These are phyloP conservation scores for Isotomurus palustris DNA, from an alignment of 2,888 invertebrate genomes.

Conservation along the genomic window DNA sequence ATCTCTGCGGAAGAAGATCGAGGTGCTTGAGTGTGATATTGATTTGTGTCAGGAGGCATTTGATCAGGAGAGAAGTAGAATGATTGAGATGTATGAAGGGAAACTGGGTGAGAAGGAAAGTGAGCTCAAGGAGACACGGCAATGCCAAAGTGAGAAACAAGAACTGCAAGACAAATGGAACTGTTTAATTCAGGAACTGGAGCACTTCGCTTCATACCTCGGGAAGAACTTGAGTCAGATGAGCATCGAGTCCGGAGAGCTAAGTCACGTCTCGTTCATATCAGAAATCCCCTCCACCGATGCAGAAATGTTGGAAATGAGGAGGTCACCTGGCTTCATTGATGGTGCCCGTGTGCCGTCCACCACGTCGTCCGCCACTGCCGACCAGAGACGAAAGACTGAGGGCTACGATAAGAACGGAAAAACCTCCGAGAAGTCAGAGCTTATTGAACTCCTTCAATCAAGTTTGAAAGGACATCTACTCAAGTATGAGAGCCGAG, in stretches of 20 bases:
- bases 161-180: slow-evolving; percentile 44
- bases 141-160: slow-evolving; percentile 35
- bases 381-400: background rate
- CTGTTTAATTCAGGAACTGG: slow-evolving; percentile 38
- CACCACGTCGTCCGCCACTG: background rate
- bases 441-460: slow-evolving; percentile 29
- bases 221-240: slow-evolving; percentile 24
- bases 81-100: slow-evolving; percentile 38
- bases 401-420: slow-evolving; percentile 1
- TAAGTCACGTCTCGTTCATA: background rate
- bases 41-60: slow-evolving; percentile 37
- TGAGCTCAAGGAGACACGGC: slow-evolving; percentile 50
- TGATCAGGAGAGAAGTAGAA: slow-evolving; percentile 30
- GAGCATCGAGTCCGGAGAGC: background rate
- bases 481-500: slow-evolving; percentile 34
- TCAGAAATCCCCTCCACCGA: background rate
- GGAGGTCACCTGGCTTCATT: slow-evolving; percentile 11
- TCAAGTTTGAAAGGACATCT: slow-evolving; percentile 35
- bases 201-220: slow-evolving; percentile 37
- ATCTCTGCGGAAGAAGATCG: slow-evolving; percentile 37
- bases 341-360: slow-evolving; percentile 2
- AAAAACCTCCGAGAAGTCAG: slow-evolving; percentile 18
- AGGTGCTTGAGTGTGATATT: slow-evolving; percentile 42
- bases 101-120: slow-evolving; percentile 57
- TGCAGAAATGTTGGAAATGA: background rate